phyloP scores from a whole-genome alignment of 2,113 vertebrate genomes.

The Melospiza melodia region DNA sequence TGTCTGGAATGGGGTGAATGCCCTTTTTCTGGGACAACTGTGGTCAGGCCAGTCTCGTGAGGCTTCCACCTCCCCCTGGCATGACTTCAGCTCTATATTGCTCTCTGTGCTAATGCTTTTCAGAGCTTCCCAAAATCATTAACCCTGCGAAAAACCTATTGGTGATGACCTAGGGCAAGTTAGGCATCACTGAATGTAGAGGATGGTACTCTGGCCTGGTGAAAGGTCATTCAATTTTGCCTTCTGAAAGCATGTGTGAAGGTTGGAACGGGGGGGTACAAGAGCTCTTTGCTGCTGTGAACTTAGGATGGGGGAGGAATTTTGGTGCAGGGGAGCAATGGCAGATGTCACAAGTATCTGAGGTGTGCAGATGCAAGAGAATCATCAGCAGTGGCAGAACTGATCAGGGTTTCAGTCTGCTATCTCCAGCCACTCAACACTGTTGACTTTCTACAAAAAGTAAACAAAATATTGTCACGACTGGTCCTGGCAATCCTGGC shows the following conservation, averaged over 20 bases:
- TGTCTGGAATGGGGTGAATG: not conserved
- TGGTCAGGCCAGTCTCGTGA: not conserved
- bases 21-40: not conserved
- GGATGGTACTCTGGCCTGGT: not conserved
- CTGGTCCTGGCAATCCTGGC: not conserved
- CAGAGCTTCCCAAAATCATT: constrained; percentile 15
- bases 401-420: not conserved
- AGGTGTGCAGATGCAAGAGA: not conserved
- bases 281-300: not conserved
- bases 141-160: constrained; percentile 1
- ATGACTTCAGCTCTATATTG: not conserved
- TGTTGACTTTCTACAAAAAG: not conserved
- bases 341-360: not conserved
- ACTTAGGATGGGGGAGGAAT: not conserved
- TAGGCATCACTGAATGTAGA: not conserved
- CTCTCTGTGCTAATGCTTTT: not conserved
- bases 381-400: not conserved
- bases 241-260: not conserved
- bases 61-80: not conserved
- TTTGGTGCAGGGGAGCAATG: not conserved
- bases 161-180: not conserved
- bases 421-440: not conserved
- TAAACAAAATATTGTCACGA: not conserved
- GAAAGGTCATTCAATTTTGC: not conserved
- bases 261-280: not conserved